A percentile compares a stretch with the other conserved stretches of the same genome.
These are phyloP conservation scores for Sapayoa aenigma DNA, from an alignment of 2,113 vertebrate species.

Conservation along the genomic window DNA sequence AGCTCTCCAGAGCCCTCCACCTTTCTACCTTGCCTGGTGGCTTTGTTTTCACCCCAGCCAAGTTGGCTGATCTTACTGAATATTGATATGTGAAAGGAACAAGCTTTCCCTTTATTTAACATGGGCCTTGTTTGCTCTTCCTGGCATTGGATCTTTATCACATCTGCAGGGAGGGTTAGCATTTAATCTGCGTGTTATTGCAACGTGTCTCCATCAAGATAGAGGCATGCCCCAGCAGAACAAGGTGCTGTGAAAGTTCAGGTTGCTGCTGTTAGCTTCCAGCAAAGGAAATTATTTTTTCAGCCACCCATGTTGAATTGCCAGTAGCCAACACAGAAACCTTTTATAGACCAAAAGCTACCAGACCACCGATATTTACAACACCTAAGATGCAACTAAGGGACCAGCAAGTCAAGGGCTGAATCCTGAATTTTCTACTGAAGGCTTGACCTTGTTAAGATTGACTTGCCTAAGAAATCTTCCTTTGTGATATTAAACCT, in stretches of 20 bases:
- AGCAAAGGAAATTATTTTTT: constrained; percentile 47
- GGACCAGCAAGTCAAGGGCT: background rate
- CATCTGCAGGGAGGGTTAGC: constrained; percentile 20
- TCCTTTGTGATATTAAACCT: background rate
- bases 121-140: constrained; percentile 10
- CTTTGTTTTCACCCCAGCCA: background rate
- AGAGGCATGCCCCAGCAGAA: constrained; percentile 34
- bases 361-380: background rate
- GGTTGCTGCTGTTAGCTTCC: background rate
- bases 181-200: constrained; percentile 25
- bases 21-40: background rate
- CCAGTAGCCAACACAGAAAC: background rate
- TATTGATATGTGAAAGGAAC: background rate
- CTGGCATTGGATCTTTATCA: background rate
- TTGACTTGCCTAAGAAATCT: background rate
- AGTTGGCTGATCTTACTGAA: background rate
- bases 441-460: background rate
- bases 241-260: constrained; percentile 35
- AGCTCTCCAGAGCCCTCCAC: background rate
- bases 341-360: background rate
- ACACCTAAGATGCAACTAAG: background rate
- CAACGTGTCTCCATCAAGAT: constrained; percentile 4
- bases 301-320: constrained; percentile 38
- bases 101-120: background rate
- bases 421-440: background rate